phyloP scores from a whole-genome alignment of 1,140 invertebrate species.

The Globodera ellingtonae region DNA sequence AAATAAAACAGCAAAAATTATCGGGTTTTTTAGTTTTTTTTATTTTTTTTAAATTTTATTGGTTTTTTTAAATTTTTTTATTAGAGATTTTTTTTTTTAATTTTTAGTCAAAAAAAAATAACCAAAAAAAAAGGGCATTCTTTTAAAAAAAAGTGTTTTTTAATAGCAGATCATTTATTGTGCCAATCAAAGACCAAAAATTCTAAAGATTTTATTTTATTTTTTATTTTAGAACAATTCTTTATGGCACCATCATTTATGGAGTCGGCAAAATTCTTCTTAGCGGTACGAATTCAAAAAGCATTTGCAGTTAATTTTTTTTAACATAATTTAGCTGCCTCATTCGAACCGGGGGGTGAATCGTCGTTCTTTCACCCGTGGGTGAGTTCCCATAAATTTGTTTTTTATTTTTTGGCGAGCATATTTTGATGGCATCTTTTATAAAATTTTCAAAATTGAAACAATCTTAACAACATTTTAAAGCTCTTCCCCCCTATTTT shows the following conservation, averaged over 20 bases:
- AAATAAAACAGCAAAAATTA: too few relatives aligned
- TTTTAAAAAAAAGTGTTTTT: too few relatives aligned
- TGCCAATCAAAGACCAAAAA: too few relatives aligned
- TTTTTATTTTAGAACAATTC: slow-evolving; percentile 27
- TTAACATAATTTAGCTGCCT: background rate
- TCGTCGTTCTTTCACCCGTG: background rate
- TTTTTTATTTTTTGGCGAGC: background rate
- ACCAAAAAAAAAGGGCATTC: too few relatives aligned
- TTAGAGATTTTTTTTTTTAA: too few relatives aligned
- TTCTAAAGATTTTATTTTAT: background rate
- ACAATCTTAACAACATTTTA: background rate
- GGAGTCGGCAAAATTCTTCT: slow-evolving; percentile 30
- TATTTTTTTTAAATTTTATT: too few relatives aligned
- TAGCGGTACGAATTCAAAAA: slow-evolving; percentile 11
- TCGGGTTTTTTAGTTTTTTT: too few relatives aligned
- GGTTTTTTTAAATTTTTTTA: too few relatives aligned
- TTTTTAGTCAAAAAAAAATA: too few relatives aligned
- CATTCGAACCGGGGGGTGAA: background rate
- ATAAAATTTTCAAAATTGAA: background rate
- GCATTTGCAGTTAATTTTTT: background rate
- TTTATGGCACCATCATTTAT: slow-evolving; percentile 24
- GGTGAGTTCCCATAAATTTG: background rate
- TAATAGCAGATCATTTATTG: too few relatives aligned
- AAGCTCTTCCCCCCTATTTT: background rate
- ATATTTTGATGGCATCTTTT: background rate